phyloP scores from a whole-genome alignment of 2,888 invertebrate species.

The Masnerella sp. region DNA sequence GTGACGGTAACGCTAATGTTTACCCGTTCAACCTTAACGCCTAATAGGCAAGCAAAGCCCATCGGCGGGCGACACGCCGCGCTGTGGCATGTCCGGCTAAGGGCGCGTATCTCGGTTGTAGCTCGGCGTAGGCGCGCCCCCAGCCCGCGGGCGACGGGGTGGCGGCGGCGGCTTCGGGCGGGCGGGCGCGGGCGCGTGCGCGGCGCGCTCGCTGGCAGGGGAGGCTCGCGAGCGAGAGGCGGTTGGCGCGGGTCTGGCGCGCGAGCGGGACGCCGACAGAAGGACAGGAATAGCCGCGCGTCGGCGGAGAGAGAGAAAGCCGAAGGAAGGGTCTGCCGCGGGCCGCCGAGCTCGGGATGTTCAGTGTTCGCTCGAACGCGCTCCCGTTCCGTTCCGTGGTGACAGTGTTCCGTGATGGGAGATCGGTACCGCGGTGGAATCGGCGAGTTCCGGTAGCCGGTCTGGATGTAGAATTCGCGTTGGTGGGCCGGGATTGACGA shows the following conservation, averaged over 20 bases:
- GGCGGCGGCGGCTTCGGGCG: too few relatives aligned
- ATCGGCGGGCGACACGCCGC: too few relatives aligned
- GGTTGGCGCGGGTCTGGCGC: constrained; percentile 41
- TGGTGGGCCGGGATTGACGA: constrained; percentile 23
- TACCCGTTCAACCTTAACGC: too few relatives aligned
- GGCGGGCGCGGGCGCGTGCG: constrained; percentile 62
- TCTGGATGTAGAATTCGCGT: constrained; percentile 55
- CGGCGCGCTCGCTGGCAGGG: constrained; percentile 57
- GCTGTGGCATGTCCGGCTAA: too few relatives aligned
- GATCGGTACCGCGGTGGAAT: constrained; percentile 66
- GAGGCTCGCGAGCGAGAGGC: constrained; percentile 46
- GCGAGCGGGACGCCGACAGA: constrained; percentile 62
- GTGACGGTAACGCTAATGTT: too few relatives aligned
- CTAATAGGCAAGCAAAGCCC: too few relatives aligned
- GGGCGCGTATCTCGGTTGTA: too few relatives aligned
- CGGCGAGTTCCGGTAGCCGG: constrained; percentile 69
- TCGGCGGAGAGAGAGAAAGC: constrained; percentile 55
- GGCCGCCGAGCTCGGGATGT: constrained; percentile 65
- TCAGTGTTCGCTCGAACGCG: constrained; percentile 76
- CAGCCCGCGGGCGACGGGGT: too few relatives aligned
- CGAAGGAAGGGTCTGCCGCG: constrained; percentile 59
- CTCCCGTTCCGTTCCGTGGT: constrained; percentile 69
- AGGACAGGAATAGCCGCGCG: constrained; percentile 63
- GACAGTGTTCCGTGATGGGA: constrained; percentile 70
- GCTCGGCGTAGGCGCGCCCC: too few relatives aligned